phyloP scores from a whole-genome alignment of 2,888 invertebrate species.

The Aspidiotus destructor region DNA sequence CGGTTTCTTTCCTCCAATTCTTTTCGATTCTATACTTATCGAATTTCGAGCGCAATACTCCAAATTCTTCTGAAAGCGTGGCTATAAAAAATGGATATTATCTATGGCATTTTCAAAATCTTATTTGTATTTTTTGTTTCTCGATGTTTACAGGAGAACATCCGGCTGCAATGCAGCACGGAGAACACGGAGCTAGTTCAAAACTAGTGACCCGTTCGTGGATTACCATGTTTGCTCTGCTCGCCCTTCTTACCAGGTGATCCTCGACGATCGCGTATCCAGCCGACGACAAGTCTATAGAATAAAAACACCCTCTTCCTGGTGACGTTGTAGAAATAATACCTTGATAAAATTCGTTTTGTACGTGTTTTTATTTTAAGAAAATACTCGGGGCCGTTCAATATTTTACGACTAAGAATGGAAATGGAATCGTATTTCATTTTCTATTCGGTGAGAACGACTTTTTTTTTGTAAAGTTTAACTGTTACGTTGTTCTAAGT shows the following conservation, averaged over 20 bases:
- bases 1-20: too few species aligned
- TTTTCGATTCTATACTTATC: too few species aligned
- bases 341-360: too few species aligned
- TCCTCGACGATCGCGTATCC: not conserved
- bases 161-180: constrained; percentile 66
- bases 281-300: too few species aligned
- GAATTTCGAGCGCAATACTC: not conserved
- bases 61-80: not conserved
- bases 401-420: too few species aligned
- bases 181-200: constrained; percentile 40
- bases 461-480: constrained; percentile 3
- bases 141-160: constrained; percentile 54
- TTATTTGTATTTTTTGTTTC: constrained; percentile 10
- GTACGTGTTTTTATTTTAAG: too few species aligned
- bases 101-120: not conserved
- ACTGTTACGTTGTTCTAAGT: not conserved
- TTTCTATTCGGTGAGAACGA: not conserved
- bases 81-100: too few species aligned
- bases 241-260: constrained; percentile 26
- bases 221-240: constrained; percentile 31
- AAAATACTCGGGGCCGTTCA: too few species aligned
- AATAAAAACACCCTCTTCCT: too few species aligned
- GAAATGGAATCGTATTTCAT: too few species aligned
- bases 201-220: constrained; percentile 35
- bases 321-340: too few species aligned